Base-by-base conservation (phyloP, 2,113 vertebrate species). In the Caracal caracal region DNA sequence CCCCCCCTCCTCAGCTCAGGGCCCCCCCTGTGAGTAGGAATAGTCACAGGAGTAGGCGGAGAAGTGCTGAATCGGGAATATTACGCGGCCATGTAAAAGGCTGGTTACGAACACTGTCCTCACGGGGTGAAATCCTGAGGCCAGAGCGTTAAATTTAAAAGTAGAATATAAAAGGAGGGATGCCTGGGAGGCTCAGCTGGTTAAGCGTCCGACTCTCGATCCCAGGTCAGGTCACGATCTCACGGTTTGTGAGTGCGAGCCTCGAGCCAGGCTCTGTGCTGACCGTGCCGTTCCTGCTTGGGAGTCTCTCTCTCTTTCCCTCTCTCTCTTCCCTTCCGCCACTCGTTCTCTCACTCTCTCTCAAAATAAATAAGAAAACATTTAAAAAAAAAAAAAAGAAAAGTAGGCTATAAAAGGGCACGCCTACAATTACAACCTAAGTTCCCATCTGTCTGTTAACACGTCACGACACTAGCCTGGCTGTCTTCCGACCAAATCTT, bases 401-500 rank as follows among this genome's bases (percentile, higher is more conserved):
- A 20, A 24, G 43, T 4, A 3, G 53, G 53, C 6, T 26, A 3
- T 22, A 2, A 59, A 40, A 89, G 68, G 40, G 16, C 9, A 3
- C 2, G 56, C 19, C 28, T 26, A 5, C 11, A 5, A 3, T 0
- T 13, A 76, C 10, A 6, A 1, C 1, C 0, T 1, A 30, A 9
- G 20, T 22, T 40, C n/a, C 43, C 15, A 49, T 22, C 47, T 70
- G 10, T 20, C 33, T 49, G 33, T n/a, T 22, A 49, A 83, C 10
- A 35, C 26, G 6, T 24, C 22, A 7, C 56, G 1, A 4, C 17
- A 2, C 26, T 26, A 5, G 33, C 75, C 35, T 9, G 30, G 43
- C 3, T 4, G 1, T 40, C 33, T 30, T 70, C 66, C 78, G 30
- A 7, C 51, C 24, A 33, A n/a, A 16, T 40, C 5, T n/a, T 35